Evolutionary conservation across 92 coral and sea anemone genomes (phyloP), one percentile per base, ranked within the genome.

Genomic region (Actinostola sp.): DNA sequence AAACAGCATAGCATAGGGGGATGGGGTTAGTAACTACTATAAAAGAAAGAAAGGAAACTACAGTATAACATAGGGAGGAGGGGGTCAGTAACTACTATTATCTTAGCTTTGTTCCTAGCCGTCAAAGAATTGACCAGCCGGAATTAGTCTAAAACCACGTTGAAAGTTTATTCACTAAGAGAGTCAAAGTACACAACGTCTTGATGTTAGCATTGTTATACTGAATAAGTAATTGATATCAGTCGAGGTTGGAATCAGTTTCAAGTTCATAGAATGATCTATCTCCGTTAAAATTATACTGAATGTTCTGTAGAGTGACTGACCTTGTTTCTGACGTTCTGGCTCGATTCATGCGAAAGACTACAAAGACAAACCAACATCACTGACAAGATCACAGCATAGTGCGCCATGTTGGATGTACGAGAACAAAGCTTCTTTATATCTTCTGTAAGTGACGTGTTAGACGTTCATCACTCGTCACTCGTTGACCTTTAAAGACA

Each of bases 371-470:
- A 67, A 16, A 9, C 21, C 44, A 67, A 53, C 26, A 67, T 34
- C 1, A 67, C 32, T 23, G 30, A 16, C 28, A 25, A 15, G 59
- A 67, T 7, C 41, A 49, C 29, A 46, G 31, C 5, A 46, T 26
- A 27, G 6, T 4, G 29, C 72, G 58, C 72, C 74, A 68, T 68
- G 28, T 68, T 68, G 62, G 72, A 45, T 17, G 12, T 7, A 13
- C 4, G 5, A 29, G 66, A 20, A 68, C 74, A 68, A 68, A 29
- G 25, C 61, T 13, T 31, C 74, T 68, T 68, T 68, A 56, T 68
- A 49, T 52, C 21, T 32, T n/a, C 26, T 68, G 61, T 51, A 67
- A 67, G 73, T 67, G 57, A 51, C 60, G 61, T 56, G n/a, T 36
- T 29, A 50, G 28, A 46, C 70, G n/a, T 35, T 24, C 21, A 31